These are phyloP conservation scores for Hyposoter didymator DNA, from an alignment of 2,888 invertebrate species.

Conservation along the genomic window DNA sequence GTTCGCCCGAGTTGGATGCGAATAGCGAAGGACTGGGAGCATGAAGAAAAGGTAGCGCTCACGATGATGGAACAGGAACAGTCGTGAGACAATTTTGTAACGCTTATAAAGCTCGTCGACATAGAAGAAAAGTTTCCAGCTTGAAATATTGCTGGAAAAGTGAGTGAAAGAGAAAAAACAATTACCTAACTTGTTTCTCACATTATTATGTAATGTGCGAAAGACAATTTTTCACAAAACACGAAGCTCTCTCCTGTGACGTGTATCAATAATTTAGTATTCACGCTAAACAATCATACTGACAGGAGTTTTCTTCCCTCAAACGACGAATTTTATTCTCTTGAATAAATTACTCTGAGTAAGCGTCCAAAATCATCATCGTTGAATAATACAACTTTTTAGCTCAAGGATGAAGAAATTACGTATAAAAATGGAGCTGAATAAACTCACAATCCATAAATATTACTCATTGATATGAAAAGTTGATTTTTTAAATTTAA, in stretches of 20 bases:
- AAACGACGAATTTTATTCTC: background rate
- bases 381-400: too few relatives aligned
- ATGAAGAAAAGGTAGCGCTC: slow-evolving; percentile 55
- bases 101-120: slow-evolving; percentile 54
- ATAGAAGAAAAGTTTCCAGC: slow-evolving; percentile 50
- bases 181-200: background rate
- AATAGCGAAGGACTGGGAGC: slow-evolving; percentile 38
- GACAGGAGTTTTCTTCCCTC: slow-evolving; percentile 12
- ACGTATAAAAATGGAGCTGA: background rate
- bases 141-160: slow-evolving; percentile 40
- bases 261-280: slow-evolving; percentile 17
- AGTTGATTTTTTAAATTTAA: too few relatives aligned
- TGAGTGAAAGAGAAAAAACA: background rate
- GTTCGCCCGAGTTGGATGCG: slow-evolving; percentile 7
- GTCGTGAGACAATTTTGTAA: slow-evolving; percentile 56
- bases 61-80: slow-evolving; percentile 56
- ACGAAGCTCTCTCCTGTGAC: background rate
- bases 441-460: too few relatives aligned
- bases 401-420: too few relatives aligned
- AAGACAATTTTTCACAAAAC: slow-evolving; percentile 24
- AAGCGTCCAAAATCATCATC: background rate
- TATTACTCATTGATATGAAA: too few relatives aligned
- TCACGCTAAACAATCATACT: background rate
- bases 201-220: slow-evolving; percentile 23
- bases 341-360: too few relatives aligned